These are phyloP conservation scores for Eulemur macaco DNA, from an alignment of 2,113 vertebrate genomes.

Conservation along the genomic window DNA sequence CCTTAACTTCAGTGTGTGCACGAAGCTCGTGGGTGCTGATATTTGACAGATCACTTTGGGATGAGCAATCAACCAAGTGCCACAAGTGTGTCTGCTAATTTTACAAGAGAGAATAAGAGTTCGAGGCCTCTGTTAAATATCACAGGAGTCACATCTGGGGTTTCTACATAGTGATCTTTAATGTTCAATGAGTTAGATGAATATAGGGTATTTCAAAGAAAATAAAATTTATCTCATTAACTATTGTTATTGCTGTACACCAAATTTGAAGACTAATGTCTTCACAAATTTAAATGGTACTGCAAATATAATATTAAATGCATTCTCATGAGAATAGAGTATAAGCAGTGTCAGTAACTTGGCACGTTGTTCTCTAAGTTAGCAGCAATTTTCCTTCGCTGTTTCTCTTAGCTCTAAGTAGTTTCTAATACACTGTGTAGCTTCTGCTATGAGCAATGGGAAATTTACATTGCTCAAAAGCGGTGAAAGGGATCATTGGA, in stretches of 20 bases:
- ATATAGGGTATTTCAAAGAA: background rate
- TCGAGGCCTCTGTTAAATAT: background rate
- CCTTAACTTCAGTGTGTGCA: background rate
- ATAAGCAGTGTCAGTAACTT: background rate
- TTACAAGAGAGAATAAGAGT: constrained; percentile 12
- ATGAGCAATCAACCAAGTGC: background rate
- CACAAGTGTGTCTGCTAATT: background rate
- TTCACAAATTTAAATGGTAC: background rate
- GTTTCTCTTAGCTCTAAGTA: background rate
- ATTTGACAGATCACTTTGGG: constrained; percentile 42
- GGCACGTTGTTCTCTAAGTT: background rate
- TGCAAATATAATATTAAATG: background rate
- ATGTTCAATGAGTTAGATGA: background rate
- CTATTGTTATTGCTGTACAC: background rate
- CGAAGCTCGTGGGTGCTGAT: background rate
- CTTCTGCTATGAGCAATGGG: background rate
- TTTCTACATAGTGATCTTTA: background rate
- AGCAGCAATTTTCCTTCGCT: background rate
- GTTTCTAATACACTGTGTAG: background rate
- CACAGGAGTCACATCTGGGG: background rate
- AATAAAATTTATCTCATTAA: background rate
- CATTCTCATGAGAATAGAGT: background rate
- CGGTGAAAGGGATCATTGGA: background rate
- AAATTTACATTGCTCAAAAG: background rate
- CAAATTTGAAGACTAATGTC: background rate